A percentile compares a stretch with the other conserved stretches of the same genome.
Evolutionary conservation across 2,888 invertebrate species (phyloP).

Genomic region (Eupithecia abbreviata): DNA sequence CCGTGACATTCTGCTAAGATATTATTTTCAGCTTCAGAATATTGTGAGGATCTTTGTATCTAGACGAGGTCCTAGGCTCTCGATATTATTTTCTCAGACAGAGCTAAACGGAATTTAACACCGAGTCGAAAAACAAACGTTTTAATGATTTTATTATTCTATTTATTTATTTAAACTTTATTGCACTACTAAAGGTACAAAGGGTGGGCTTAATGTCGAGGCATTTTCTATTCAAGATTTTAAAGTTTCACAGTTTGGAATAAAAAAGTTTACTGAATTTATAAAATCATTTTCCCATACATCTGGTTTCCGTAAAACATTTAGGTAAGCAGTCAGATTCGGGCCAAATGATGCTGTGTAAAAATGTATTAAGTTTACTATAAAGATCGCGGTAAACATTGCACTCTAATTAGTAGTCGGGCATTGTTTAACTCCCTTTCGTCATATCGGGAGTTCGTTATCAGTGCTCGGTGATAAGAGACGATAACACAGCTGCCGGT

Average conservation of each 20-base stretch:
- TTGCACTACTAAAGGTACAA: no score
- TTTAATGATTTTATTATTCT: background rate
- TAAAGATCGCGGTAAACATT: constrained; percentile 20
- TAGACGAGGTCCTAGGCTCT: background rate
- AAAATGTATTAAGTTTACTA: background rate
- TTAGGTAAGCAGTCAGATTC: background rate
- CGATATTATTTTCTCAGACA: background rate
- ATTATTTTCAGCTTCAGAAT: background rate
- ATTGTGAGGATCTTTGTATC: background rate
- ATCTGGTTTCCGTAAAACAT: constrained; percentile 3
- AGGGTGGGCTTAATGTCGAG: no score
- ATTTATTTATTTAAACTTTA: no score
- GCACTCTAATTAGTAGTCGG: constrained; percentile 27
- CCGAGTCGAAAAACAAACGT: background rate
- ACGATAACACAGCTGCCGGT: constrained; percentile 73
- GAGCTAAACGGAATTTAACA: background rate
- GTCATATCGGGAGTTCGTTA: constrained; percentile 65
- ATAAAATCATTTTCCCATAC: background rate
- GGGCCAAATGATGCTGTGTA: background rate
- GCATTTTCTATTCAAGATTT: background rate
- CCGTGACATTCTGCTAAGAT: background rate
- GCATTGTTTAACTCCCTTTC: constrained; percentile 48
- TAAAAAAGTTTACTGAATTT: background rate
- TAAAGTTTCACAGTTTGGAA: background rate
- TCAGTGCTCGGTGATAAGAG: constrained; percentile 65